Evolutionary conservation across 2,888 invertebrate genomes (phyloP).

Genomic region (Drosophila demipolita): DNA sequence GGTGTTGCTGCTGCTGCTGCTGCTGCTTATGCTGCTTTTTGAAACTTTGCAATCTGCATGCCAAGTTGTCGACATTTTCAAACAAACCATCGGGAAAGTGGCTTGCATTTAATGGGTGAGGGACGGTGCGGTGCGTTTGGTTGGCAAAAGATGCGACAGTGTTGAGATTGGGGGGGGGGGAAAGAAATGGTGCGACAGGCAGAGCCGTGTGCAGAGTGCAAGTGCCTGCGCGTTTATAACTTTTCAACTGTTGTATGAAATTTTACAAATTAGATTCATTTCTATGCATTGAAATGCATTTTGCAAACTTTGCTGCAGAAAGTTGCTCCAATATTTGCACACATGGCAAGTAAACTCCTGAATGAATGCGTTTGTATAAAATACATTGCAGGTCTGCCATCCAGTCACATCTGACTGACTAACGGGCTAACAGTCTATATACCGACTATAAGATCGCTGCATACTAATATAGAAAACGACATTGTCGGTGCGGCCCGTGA

Average conservation of each 20-base stretch:
- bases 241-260: slow-evolving; percentile 81
- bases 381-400: slow-evolving; percentile 43
- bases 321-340: slow-evolving; percentile 78
- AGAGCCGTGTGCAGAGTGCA: slow-evolving; percentile 71
- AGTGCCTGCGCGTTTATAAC: slow-evolving; percentile 80
- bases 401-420: slow-evolving; percentile 35
- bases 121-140: slow-evolving; percentile 9
- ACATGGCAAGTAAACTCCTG: slow-evolving; percentile 37
- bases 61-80: slow-evolving; percentile 80
- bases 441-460: slow-evolving; percentile 13
- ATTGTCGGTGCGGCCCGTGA: slow-evolving; percentile 21
- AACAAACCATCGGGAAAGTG: slow-evolving; percentile 64
- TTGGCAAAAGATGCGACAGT: slow-evolving; percentile 7
- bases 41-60: slow-evolving; percentile 80
- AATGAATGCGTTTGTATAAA: slow-evolving; percentile 34
- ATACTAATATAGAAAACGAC: slow-evolving; percentile 14
- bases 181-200: slow-evolving; percentile 28
- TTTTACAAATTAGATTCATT: slow-evolving; percentile 82
- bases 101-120: slow-evolving; percentile 22
- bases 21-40: slow-evolving; percentile 62
- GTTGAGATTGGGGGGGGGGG: not conserved
- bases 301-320: slow-evolving; percentile 77
- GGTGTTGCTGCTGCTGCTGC: slow-evolving; percentile 30
- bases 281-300: slow-evolving; percentile 81
- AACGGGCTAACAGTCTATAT: slow-evolving; percentile 25